These are phyloP conservation scores for Amphimallon solstitiale DNA, from an alignment of 2,888 invertebrate species.

Conservation along the genomic window DNA sequence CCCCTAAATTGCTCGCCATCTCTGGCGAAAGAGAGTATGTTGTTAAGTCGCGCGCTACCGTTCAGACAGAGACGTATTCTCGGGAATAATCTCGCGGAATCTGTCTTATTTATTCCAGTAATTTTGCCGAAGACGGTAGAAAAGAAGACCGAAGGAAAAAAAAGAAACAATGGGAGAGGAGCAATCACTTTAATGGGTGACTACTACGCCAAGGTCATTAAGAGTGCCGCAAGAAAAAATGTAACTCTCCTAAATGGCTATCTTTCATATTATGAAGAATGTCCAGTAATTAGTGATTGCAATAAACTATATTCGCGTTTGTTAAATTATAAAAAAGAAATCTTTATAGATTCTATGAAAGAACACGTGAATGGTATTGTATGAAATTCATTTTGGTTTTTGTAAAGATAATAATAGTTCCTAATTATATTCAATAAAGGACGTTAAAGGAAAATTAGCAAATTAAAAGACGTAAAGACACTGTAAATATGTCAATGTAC, in stretches of 20 bases:
- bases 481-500: too few relatives aligned
- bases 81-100: conserved; percentile 38
- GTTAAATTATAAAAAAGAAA: too few relatives aligned
- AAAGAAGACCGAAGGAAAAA: neutral
- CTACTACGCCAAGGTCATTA: conserved; percentile 32
- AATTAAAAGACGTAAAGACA: too few relatives aligned
- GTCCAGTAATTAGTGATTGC: neutral
- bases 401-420: too few relatives aligned
- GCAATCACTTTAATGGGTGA: conserved; percentile 35
- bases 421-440: too few relatives aligned
- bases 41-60: conserved; percentile 19
- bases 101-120: conserved; percentile 36
- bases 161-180: conserved; percentile 24
- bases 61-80: conserved; percentile 37
- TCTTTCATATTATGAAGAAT: neutral
- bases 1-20: conserved; percentile 34
- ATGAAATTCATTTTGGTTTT: too few relatives aligned
- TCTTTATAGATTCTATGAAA: too few relatives aligned
- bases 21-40: conserved; percentile 28
- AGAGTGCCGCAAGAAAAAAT: too few relatives aligned
- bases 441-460: too few relatives aligned
- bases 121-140: conserved; percentile 29
- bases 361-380: too few relatives aligned
- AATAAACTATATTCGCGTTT: neutral
- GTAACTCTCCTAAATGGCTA: too few relatives aligned